phyloP scores from a whole-genome alignment of 2,797 vertebrate species.

The Babyrousa celebensis region DNA sequence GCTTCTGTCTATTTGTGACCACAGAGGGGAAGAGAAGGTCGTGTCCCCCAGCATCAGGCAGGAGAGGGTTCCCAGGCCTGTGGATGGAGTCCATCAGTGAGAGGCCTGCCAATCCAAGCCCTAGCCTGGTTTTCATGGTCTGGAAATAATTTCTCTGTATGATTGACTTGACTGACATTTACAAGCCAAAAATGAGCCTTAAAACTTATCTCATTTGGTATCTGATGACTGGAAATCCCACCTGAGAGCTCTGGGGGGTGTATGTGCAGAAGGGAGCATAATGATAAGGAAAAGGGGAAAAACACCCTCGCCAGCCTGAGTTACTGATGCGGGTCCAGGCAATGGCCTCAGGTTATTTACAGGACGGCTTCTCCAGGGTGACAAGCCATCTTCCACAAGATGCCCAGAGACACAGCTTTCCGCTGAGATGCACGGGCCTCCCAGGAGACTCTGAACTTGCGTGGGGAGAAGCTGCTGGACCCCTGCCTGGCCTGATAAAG shows the following conservation, averaged over 20 bases:
- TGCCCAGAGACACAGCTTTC: not conserved
- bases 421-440: not conserved
- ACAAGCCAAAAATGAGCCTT: accelerated
- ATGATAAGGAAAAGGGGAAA: not conserved
- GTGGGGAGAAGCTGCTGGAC: not conserved
- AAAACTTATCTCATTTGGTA: not conserved
- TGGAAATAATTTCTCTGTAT: not conserved
- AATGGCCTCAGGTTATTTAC: not conserved
- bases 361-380: not conserved
- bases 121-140: not conserved
- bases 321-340: not conserved
- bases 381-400: not conserved
- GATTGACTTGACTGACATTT: conserved; percentile 47
- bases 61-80: conserved; percentile 64
- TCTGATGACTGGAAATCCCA: not conserved
- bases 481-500: not conserved
- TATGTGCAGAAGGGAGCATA: not conserved
- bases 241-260: not conserved
- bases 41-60: not conserved
- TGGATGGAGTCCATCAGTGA: accelerated
- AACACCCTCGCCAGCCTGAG: too few relatives aligned
- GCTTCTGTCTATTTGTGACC: conserved; percentile 23
- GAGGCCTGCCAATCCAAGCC: not conserved
- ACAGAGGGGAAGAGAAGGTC: not conserved
- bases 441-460: not conserved